Base-by-base conservation (phyloP, 30 jellyfish, hydroid and myxozoan species). In the Cassiopea xamachana region DNA sequence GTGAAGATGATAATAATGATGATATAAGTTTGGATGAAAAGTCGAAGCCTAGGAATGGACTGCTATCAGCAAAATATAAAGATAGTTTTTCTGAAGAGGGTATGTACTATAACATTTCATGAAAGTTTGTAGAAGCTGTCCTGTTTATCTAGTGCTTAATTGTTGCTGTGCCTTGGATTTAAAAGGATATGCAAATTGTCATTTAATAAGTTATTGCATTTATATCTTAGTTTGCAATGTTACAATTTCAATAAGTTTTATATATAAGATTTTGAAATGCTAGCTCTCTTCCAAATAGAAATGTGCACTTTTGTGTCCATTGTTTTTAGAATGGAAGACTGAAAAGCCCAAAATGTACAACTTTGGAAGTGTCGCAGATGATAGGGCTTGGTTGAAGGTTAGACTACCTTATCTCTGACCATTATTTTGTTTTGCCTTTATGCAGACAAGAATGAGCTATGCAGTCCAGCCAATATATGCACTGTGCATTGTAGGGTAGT, bases 351-450 rank as follows among this genome's bases (percentile, higher is more conserved):
- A 87, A 73, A 91, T 95, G 91, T 95, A 95, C 87, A 95, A 95
- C 96, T 70, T 95, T 81, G 94, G 92, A 69, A 60, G 91, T 46
- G 92, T 91, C 27, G 96, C 96, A 61, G 90, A 83, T 45, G 99
- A 95, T 47, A 45, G 99, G 68, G 60, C 50, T 17, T 91, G 98
- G 98, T 79, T 95, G 60, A 77, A 84, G 98, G 99, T 95, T 60
- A 48, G 74, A 84, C 15, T 27, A 60, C 44, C 19, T n/a, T 43
- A 46, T 67, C 17, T 17, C 15, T 64, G 14, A 59, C 69, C 14
- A 6, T 7, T 7, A 0, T 14, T 6, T 6, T 59, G 14, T 6
- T 14, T 6, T 6, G 69, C 14, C 69, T 59, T 59, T 7, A 59
- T 6, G 69, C 8, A 6, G 69, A 7, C 69, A 59, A 59, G 14